These are phyloP conservation scores for Monodelphis domestica DNA, from an alignment of 2,797 vertebrate genomes.

Conservation along the genomic window DNA sequence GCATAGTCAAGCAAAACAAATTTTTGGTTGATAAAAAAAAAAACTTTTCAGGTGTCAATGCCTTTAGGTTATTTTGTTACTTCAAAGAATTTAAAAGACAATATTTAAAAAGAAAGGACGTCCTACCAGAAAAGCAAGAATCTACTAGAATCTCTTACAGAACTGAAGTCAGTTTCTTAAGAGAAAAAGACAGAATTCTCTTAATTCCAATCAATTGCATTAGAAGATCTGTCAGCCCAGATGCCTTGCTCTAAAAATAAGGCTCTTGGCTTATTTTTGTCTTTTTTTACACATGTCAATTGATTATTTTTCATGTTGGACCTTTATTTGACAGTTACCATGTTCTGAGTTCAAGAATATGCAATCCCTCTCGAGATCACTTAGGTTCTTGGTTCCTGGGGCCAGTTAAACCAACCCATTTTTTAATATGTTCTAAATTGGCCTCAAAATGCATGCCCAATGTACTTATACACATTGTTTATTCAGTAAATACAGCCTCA, in stretches of 20 bases:
- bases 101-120: slow-evolving; percentile 50
- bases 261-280: slow-evolving; percentile 47
- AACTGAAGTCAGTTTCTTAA: neutral
- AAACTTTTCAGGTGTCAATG: neutral
- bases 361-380: slow-evolving; percentile 21
- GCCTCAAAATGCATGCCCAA: slow-evolving; percentile 15
- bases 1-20: neutral
- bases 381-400: neutral
- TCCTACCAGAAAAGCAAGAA: slow-evolving; percentile 53
- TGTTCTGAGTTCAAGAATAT: slow-evolving; percentile 49
- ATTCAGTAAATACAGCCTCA: neutral
- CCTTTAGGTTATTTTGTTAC: neutral
- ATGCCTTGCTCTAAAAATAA: slow-evolving; percentile 56
- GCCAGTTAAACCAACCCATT: neutral
- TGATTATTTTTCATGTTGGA: slow-evolving; percentile 36
- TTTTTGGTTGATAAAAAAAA: neutral
- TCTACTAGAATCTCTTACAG: neutral
- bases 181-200: slow-evolving; percentile 43
- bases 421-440: too few species aligned
- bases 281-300: slow-evolving; percentile 54
- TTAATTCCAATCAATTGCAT: slow-evolving; percentile 52
- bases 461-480: slow-evolving; percentile 19
- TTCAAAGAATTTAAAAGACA: slow-evolving; percentile 46
- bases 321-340: slow-evolving; percentile 13
- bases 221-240: slow-evolving; percentile 41